Percentiles rank a stretch among this genome's conserved stretches.
phyloP scores from a whole-genome alignment of 1,140 invertebrate genomes.

The Cydia strobilella region DNA sequence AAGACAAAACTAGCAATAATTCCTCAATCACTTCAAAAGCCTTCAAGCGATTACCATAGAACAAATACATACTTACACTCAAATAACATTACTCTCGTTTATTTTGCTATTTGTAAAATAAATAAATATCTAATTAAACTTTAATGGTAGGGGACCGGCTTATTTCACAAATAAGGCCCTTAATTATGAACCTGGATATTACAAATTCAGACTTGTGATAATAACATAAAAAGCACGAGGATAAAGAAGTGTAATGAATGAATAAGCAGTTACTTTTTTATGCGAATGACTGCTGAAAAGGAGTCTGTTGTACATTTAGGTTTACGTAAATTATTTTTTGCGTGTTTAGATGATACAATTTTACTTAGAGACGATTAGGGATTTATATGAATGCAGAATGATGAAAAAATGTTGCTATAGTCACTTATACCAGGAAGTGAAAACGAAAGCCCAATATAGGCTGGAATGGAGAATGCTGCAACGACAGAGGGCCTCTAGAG shows the following conservation, averaged over 20 bases:
- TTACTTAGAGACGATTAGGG: neutral
- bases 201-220: slow-evolving; percentile 28
- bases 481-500: too few relatives aligned
- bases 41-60: too few relatives aligned
- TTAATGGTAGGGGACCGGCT: slow-evolving; percentile 31
- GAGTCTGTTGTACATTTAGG: neutral
- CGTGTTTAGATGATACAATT: neutral
- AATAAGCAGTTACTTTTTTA: slow-evolving; percentile 30
- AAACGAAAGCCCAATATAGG: too few relatives aligned
- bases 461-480: too few relatives aligned
- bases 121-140: slow-evolving; percentile 13
- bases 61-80: too few relatives aligned
- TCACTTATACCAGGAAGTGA: too few relatives aligned
- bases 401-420: too few relatives aligned
- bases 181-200: slow-evolving; percentile 47
- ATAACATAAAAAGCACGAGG: slow-evolving; percentile 35
- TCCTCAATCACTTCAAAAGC: too few relatives aligned
- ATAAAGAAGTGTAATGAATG: slow-evolving; percentile 45
- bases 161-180: slow-evolving; percentile 40
- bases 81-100: too few relatives aligned
- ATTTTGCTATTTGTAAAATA: neutral
- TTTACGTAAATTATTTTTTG: slow-evolving; percentile 8
- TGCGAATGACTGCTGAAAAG: neutral
- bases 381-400: neutral
- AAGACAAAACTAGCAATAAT: too few relatives aligned